Evolutionary conservation across 2,797 vertebrate genomes (phyloP), one percentile per base, ranked within the genome.

Genomic region (Austrolebias charrua): DNA sequence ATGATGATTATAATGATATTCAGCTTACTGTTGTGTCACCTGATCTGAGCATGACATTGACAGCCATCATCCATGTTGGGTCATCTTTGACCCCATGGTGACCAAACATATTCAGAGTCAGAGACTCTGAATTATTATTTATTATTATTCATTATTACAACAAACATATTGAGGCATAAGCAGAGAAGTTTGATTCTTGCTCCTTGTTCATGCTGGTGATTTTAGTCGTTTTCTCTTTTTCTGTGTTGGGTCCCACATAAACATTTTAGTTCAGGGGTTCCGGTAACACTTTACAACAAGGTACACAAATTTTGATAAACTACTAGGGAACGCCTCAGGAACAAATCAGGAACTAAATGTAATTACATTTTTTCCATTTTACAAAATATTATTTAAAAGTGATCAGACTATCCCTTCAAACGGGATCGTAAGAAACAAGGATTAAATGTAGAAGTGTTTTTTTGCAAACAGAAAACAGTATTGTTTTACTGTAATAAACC

Each of bases 11-110:
- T 59, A 68, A 75, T 31, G 33, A 61, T 61, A 71, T 46, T 51
- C 0, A 45, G 66, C 76, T 74, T 66, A 70, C 57, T 58, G 66
- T 78, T 58, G 69, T 78, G 86, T 80, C 76, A 90, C 74, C 64
- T 75, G 88, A 89, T 84, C 84, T 53, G 53, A 54, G 42, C 12
- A 3, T 69, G 82, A 80, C 81, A 72, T 68, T 82, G 83, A 83
- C 69, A 82, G 86, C 72, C 57, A 73, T 82, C 84, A 89, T 91
- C 80, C 90, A 86, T 60, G 61, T 64, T 10, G 59, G 58, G 51
- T 87, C 82, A 80, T 83, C 69, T 61, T 69, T 59, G 69, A 81
- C 86, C 69, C 89, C 90, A 90, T 91, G 86, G 89, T 80, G 89
- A 91, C 82, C 84, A 80, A 91, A 90, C 86, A 89, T 47, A 78